A percentile compares a stretch with the other conserved stretches of the same genome.
phyloP scores from a whole-genome alignment of 2,888 invertebrate species.

The Melieria crassipennis region DNA sequence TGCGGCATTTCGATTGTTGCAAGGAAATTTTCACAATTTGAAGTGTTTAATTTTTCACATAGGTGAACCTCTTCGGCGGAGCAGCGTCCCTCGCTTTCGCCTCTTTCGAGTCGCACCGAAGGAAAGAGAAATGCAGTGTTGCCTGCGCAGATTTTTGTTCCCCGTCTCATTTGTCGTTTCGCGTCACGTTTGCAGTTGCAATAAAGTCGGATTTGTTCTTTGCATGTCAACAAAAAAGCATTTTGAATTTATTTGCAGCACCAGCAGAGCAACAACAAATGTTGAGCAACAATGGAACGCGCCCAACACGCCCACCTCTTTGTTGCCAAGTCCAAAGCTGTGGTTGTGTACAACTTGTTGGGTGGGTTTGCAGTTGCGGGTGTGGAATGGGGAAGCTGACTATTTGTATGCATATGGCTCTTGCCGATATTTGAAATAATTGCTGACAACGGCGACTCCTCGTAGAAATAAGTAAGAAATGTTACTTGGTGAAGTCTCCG shows the following conservation, averaged over 20 bases:
- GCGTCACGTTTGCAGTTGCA: slow-evolving; percentile 20
- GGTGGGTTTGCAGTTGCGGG: background rate
- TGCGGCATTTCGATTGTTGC: slow-evolving; percentile 42
- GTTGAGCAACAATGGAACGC: too few species aligned
- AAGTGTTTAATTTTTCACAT: slow-evolving; percentile 44
- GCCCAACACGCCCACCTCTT: background rate
- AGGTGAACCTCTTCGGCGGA: slow-evolving; percentile 23
- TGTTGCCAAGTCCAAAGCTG: slow-evolving; percentile 8
- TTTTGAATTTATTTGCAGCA: background rate
- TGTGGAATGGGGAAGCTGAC: background rate
- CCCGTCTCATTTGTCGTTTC: background rate
- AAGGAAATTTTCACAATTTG: slow-evolving; percentile 40
- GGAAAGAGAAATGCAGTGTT: background rate
- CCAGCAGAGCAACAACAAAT: background rate
- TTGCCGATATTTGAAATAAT: slow-evolving; percentile 62
- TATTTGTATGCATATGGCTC: slow-evolving; percentile 39
- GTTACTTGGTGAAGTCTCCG: too few species aligned
- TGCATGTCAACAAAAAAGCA: slow-evolving; percentile 31
- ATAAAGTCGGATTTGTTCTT: slow-evolving; percentile 28
- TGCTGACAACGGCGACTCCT: slow-evolving; percentile 36
- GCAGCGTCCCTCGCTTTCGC: slow-evolving; percentile 11
- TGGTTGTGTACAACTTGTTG: background rate
- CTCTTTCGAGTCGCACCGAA: background rate
- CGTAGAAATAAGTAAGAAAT: too few species aligned
- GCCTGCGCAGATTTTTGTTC: background rate